A percentile compares a stretch with the other conserved stretches of the same genome.
Conservation (phyloP, 2,797 vertebrate genomes). For the Falco cherrug region DNA sequence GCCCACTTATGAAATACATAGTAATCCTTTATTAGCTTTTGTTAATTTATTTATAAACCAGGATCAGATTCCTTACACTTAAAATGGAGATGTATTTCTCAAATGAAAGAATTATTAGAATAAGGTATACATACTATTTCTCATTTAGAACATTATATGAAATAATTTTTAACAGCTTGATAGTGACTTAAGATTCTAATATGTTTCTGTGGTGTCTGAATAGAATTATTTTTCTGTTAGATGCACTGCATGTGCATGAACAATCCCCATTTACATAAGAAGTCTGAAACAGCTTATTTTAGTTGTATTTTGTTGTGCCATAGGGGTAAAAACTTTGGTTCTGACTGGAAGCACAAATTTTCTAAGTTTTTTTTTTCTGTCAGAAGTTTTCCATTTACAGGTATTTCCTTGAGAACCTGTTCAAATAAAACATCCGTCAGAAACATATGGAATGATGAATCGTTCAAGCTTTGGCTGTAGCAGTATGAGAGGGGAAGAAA, state of each 20-base stretch:
- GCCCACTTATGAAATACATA: not conserved
- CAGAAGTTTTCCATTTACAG: not conserved
- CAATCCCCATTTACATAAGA: not conserved
- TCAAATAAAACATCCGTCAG: not conserved
- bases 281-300: not conserved
- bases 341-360: not conserved
- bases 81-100: not conserved
- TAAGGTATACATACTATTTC: not conserved
- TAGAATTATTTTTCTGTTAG: not conserved
- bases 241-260: not conserved
- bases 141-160: not conserved
- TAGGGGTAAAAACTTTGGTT: not conserved
- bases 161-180: not conserved
- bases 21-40: not conserved
- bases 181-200: not conserved
- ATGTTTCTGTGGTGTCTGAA: accelerated
- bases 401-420: not conserved
- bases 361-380: not conserved
- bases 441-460: not conserved
- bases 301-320: accelerated
- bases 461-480: not conserved
- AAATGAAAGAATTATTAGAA: not conserved
- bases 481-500: not conserved
- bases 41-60: not conserved
- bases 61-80: not conserved